Evolutionary conservation across 2,113 vertebrate genomes (phyloP).

Genomic region (Zosterops japonicus): DNA sequence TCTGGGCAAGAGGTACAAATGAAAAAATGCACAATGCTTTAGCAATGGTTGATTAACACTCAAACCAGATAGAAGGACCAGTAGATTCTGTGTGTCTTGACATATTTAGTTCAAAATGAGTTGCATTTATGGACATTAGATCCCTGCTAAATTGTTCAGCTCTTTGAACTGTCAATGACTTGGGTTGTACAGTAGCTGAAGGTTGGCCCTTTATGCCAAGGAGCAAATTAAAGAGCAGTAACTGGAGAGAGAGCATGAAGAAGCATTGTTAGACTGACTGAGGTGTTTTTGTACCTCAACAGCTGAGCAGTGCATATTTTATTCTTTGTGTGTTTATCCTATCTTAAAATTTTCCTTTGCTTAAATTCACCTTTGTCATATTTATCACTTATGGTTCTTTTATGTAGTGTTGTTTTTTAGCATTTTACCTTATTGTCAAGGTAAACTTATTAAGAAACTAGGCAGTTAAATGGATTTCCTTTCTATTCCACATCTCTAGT

Average conservation of each 20-base stretch:
- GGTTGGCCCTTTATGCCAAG: not conserved
- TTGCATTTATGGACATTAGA: not conserved
- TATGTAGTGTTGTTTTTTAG: not conserved
- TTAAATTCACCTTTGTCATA: not conserved
- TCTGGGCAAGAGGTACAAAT: not conserved
- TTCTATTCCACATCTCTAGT: not conserved
- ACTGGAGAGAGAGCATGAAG: not conserved
- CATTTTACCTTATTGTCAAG: not conserved
- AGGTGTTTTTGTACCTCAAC: not conserved
- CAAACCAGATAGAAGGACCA: not conserved
- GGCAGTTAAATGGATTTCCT: not conserved
- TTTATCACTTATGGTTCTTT: not conserved
- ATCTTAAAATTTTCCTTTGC: not conserved
- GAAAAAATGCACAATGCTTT: not conserved
- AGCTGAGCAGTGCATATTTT: not conserved
- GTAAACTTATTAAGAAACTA: not conserved
- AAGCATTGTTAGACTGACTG: not conserved
- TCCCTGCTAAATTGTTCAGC: not conserved
- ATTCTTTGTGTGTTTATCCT: not conserved
- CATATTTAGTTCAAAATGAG: not conserved
- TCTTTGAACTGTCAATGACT: not conserved
- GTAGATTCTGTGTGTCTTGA: not conserved
- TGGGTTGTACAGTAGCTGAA: not conserved
- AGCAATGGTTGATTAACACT: not conserved
- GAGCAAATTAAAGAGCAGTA: not conserved